Evolutionary conservation across 2,113 vertebrate species (phyloP), one percentile per base, ranked within the genome.

Genomic region (Geococcyx californianus): DNA sequence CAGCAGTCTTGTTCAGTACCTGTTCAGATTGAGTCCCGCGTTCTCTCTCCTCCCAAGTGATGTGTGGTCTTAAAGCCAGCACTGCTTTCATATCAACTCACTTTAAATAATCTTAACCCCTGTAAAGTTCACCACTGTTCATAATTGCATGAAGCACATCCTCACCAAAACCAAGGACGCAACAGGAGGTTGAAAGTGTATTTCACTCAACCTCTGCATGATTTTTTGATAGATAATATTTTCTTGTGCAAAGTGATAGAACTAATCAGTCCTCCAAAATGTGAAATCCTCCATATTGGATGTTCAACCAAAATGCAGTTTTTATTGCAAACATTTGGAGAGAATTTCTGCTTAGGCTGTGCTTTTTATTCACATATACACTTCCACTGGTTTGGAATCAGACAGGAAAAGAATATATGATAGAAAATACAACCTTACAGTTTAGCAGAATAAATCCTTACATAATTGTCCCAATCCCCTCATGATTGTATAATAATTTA

Each of bases 1-100:
- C 8, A 16, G 11, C 7, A 10, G 1, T 3, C 5, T 58, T 47
- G 7, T 36, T 13, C 31, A 6, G 11, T 0, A n/a, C 21, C 16
- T 83, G 5, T 15, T 77, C 42, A 47, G 17, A 21, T 47, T 47
- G 19, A 47, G 20, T 47, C 47, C 47, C 21, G 20, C 21, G 19
- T 47, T 69, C 42, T 45, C 13, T 54, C 24, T 82, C 16, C 14
- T 69, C 54, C 33, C 34, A 54, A 45, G 1, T 29, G 23, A 34
- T 20, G 25, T 14, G 19, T 45, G 23, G n/a, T n/a, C n/a, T n/a
- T n/a, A n/a, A n/a, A n/a, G n/a, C n/a, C n/a, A n/a, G n/a, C n/a
- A n/a, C n/a, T n/a, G n/a, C n/a, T n/a, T 44, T 44, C 29, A 5
- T 11, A 49, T 20, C 14, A 54, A 16, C 25, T 42, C 64, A 12